Evolutionary conservation across 1,140 invertebrate species (phyloP), one percentile per base, ranked within the genome.

Genomic region (Rhysida immarginata): DNA sequence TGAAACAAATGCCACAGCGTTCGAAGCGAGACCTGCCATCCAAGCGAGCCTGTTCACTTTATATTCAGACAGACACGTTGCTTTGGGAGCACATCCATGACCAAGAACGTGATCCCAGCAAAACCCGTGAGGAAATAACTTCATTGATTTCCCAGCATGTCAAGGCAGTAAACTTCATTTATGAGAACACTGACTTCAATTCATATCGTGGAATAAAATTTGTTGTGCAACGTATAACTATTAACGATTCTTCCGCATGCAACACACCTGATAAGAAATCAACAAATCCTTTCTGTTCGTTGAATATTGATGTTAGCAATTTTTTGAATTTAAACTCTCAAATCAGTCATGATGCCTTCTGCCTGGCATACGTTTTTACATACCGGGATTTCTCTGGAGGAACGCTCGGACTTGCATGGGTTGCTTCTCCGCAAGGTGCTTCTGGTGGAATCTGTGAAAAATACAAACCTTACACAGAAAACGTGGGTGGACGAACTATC

Each of bases 381-480:
- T 98, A 97, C 70, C 80, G 79, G 64, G 94, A 98, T 72, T 98
- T 97, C 69, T 90, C 87, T 26, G 91, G 91, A 16, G 94, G 94
- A 44, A 98, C 94, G 16, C 74, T 98, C 60, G 94, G 96, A 14
- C 72, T 99, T 27, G 96, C 96, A 5, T 99, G 96, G 96, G 96
- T 99, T 26, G 96, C 92, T 26, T 91, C 86, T 44, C 90, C 92
- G 1, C 88, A 85, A 60, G 95, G 90, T 35, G 92, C 93, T 3
- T 96, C 92, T 18, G 96, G 96, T 35, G 96, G 96, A 43, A 96
- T 99, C 62, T 99, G 96, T 75, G 95, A 99, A 73, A 93, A 90
- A 68, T 94, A 92, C 73, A 96, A 96, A 73, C 87, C 87, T 1
- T 97, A 96, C 71, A 95, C 91, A 3, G 93, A 95, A 72, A 96